Evolutionary conservation across 1,140 invertebrate species (phyloP).

Genomic region (Drosophila erecta): DNA sequence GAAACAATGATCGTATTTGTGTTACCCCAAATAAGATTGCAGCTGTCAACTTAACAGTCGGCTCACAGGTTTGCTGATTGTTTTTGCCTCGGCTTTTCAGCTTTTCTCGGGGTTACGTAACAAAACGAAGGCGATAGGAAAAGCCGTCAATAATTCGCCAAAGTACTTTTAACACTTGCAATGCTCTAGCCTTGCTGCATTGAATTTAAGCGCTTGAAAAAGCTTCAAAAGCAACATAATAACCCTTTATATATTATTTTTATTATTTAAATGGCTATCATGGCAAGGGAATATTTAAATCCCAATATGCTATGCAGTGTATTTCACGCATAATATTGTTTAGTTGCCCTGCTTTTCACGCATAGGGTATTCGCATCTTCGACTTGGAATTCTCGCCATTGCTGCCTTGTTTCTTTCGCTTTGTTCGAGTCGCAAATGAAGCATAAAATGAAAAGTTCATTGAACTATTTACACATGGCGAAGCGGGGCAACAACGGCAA

Average conservation of each 20-base stretch:
- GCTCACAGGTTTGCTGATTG: constrained; percentile 25
- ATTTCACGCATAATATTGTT: no score
- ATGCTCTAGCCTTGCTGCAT: neutral
- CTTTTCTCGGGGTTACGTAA: constrained; percentile 10
- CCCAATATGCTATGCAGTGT: neutral
- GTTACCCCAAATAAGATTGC: constrained; percentile 2
- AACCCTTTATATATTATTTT: no score
- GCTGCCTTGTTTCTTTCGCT: constrained; percentile 33
- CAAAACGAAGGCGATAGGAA: constrained; percentile 14
- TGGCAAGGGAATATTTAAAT: no score
- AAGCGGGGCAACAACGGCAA: constrained; percentile 11
- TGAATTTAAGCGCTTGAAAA: no score
- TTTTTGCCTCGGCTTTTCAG: constrained; percentile 15
- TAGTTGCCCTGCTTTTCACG: neutral
- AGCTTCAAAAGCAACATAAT: no score
- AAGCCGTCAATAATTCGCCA: constrained; percentile 20
- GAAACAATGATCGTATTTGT: constrained; percentile 19
- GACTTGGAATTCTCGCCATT: constrained; percentile 5
- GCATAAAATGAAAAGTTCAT: constrained; percentile 66
- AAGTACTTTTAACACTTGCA: constrained; percentile 14
- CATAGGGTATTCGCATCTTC: constrained; percentile 10
- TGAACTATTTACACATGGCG: constrained; percentile 72
- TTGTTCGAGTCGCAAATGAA: constrained; percentile 71
- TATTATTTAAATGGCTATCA: no score
- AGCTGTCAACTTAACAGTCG: constrained; percentile 26